These are phyloP conservation scores for Eupithecia dodoneata DNA, from an alignment of 2,888 invertebrate species.

Conservation along the genomic window DNA sequence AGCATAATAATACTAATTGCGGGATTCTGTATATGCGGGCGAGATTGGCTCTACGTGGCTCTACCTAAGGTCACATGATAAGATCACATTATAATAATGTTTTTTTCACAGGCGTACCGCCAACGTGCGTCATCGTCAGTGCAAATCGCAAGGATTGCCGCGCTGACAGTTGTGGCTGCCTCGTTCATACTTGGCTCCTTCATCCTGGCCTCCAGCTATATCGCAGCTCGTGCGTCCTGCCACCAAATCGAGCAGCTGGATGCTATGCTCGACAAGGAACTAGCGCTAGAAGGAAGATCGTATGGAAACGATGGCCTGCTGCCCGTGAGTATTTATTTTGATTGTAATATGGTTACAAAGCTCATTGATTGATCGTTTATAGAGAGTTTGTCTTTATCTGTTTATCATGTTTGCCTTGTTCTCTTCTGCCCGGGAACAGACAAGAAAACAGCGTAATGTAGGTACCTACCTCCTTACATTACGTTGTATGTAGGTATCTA, in stretches of 20 bases:
- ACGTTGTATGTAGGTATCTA: neutral
- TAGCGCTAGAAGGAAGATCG: slow-evolving; percentile 86
- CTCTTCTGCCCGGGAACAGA: neutral
- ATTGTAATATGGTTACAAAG: no score
- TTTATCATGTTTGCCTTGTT: no score
- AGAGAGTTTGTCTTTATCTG: neutral
- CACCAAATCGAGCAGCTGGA: slow-evolving; percentile 89
- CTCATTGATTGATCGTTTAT: neutral
- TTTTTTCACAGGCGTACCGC: slow-evolving; percentile 89
- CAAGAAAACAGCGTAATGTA: neutral
- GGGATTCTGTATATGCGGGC: neutral
- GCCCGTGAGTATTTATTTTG: slow-evolving; percentile 83
- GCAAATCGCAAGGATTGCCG: slow-evolving; percentile 94
- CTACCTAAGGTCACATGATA: slow-evolving; percentile 8
- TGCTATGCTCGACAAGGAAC: slow-evolving; percentile 87
- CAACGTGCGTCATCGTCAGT: slow-evolving; percentile 89
- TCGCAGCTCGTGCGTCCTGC: slow-evolving; percentile 92
- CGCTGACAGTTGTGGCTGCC: slow-evolving; percentile 91
- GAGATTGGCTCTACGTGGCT: neutral
- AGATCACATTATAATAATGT: slow-evolving; percentile 11
- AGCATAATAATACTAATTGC: slow-evolving; percentile 29
- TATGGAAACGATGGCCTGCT: slow-evolving; percentile 86
- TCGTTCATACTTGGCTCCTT: slow-evolving; percentile 92
- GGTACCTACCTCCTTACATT: neutral
- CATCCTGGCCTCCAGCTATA: slow-evolving; percentile 92